phyloP scores from a whole-genome alignment of 2,888 invertebrate species.

The Macaria liturata region DNA sequence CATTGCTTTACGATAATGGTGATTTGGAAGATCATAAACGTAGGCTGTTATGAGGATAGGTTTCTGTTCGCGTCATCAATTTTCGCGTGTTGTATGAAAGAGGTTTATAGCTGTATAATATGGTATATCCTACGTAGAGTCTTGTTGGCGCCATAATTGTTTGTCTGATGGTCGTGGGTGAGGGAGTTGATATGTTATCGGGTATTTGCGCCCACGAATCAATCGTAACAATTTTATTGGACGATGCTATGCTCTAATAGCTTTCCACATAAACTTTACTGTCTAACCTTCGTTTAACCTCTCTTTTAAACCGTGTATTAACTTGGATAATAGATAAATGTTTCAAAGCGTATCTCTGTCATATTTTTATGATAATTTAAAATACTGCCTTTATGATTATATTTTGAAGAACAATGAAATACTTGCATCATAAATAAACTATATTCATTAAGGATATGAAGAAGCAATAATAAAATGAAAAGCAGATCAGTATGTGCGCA shows the following conservation, averaged over 20 bases:
- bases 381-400: too few relatives aligned
- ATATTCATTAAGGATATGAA: too few relatives aligned
- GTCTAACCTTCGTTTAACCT: conserved; percentile 17
- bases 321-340: conserved; percentile 1
- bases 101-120: too few relatives aligned
- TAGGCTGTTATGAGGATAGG: conserved; percentile 10
- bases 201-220: conserved; percentile 33
- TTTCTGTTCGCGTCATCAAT: conserved; percentile 14
- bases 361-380: background rate
- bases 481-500: too few relatives aligned
- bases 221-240: conserved; percentile 36
- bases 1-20: conserved; percentile 14
- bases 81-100: background rate
- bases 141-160: conserved; percentile 20
- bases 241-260: conserved; percentile 30
- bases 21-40: conserved; percentile 7
- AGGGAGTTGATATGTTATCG: conserved; percentile 31
- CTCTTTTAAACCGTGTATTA: background rate
- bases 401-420: too few relatives aligned
- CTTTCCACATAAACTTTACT: conserved; percentile 23
- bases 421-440: too few relatives aligned
- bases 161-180: conserved; percentile 6
- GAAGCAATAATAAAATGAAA: too few relatives aligned
- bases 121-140: too few relatives aligned
- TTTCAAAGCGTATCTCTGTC: background rate